A percentile compares a stretch with the other conserved stretches of the same genome.
These are phyloP conservation scores for Taeniopygia guttata DNA, from an alignment of 2,797 vertebrate genomes.

Conservation along the genomic window DNA sequence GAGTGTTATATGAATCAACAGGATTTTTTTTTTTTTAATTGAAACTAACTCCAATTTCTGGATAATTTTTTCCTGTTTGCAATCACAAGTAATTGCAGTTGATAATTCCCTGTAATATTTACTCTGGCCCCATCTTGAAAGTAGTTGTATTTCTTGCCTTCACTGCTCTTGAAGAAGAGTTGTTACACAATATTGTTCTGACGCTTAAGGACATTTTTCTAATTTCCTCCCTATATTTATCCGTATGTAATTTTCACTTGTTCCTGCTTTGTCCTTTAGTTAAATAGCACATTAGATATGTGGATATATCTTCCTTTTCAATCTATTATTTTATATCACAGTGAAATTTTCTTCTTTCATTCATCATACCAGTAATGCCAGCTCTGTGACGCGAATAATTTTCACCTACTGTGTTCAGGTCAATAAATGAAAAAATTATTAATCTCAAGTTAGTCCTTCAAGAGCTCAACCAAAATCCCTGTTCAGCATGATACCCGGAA, in stretches of 20 bases:
- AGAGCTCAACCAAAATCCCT: background rate
- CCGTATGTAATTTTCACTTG: background rate
- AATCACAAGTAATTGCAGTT: background rate
- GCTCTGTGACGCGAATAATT: background rate
- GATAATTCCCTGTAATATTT: background rate
- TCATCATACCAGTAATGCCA: background rate
- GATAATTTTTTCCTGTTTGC: background rate
- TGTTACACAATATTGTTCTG: background rate
- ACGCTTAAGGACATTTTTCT: background rate
- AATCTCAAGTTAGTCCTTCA: background rate
- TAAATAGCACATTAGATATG: background rate
- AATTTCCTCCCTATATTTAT: background rate
- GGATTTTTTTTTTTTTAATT: background rate
- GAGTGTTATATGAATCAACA: background rate
- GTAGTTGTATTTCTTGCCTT: background rate
- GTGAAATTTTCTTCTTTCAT: background rate
- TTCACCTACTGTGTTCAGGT: background rate
- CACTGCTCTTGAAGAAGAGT: background rate
- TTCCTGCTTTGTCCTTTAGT: background rate
- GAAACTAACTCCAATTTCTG: background rate
- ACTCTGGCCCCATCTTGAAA: background rate
- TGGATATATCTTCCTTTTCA: background rate
- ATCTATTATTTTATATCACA: background rate
- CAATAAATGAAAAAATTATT: background rate
- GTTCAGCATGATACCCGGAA: background rate